Evolutionary conservation across 1,140 invertebrate species (phyloP), one percentile per base, ranked within the genome.

Genomic region (Drosophila sp.): DNA sequence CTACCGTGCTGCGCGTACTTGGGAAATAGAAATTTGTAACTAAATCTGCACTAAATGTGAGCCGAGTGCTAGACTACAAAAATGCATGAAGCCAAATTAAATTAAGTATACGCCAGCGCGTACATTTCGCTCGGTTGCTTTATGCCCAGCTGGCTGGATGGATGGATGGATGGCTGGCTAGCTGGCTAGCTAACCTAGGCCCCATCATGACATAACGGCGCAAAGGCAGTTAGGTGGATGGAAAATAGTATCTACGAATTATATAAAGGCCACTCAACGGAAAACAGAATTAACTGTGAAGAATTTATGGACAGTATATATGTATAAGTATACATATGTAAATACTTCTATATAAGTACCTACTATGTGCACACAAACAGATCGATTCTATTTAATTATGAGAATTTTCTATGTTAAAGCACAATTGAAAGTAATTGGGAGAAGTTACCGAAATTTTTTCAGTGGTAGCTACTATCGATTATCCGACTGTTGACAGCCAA

Each of bases 81-180:
- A 73, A 79, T 79, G 65, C 41, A 44, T 38, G 60, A 78, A 66
- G 70, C 85, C n/a, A 89, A 89, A 89, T 89, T 89, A 89, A 90
- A 89, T 89, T 89, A 89, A 70, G 85, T 89, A 89, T 84, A 80
- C 77, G 80, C 73, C 71, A 75, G 44, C 69, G 80, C 74, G 70
- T 56, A 76, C 67, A 40, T 47, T 68, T 70, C 33, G 41, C 41
- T 44, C 35, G 23, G 54, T 38, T 64, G 70, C 64, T 67, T 80
- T 80, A 62, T 41, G 64, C 44, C 25, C 64, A 69, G 74, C 70
- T 41, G 40, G 29, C 54, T 5, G 30, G 32, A 7, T 58, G 57
- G 33, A 4, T 3, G 17, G 7, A 8, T 11, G 8, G 70, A 62
- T 41, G 32, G 29, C 54, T 8, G 30, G 33, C 7, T 57, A 56